Conservation (phyloP, 2,113 vertebrate genomes). For the Nyctibius bracteatus region DNA sequence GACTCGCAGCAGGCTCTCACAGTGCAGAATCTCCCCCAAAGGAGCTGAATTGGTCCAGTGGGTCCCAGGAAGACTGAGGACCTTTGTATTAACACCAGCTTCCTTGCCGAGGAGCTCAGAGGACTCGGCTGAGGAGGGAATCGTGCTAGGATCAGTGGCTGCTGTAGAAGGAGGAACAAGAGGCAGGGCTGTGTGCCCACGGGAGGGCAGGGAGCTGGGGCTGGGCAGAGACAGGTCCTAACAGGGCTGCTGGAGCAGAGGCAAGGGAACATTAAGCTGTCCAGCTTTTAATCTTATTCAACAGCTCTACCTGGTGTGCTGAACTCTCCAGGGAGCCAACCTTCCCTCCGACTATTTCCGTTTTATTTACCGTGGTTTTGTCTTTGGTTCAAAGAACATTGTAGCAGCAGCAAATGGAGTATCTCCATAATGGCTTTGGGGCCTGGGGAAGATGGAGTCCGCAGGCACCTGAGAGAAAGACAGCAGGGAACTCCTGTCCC, state of each 20-base stretch:
- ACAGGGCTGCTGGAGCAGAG: background rate
- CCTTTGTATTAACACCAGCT: background rate
- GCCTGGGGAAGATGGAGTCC: background rate
- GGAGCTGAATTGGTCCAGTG: background rate
- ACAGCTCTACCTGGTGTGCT: background rate
- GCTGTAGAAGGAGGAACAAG: background rate
- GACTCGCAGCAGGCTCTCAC: background rate
- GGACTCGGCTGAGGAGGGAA: background rate
- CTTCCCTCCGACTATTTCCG: background rate
- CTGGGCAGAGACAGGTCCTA: background rate
- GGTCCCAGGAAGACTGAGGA: background rate
- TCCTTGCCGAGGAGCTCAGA: background rate
- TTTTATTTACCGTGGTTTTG: background rate
- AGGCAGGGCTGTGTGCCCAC: background rate
- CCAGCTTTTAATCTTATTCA: background rate
- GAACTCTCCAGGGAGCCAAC: background rate
- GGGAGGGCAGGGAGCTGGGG: background rate
- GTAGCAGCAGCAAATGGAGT: background rate
- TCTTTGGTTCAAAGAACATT: background rate
- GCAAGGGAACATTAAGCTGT: background rate
- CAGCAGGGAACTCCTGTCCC: background rate
- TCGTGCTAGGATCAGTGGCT: accelerated
- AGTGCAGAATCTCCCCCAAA: background rate
- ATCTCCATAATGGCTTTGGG: background rate
- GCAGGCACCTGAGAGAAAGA: background rate